These are phyloP conservation scores for Allacma fusca DNA, from an alignment of 2,888 invertebrate genomes.

Conservation along the genomic window DNA sequence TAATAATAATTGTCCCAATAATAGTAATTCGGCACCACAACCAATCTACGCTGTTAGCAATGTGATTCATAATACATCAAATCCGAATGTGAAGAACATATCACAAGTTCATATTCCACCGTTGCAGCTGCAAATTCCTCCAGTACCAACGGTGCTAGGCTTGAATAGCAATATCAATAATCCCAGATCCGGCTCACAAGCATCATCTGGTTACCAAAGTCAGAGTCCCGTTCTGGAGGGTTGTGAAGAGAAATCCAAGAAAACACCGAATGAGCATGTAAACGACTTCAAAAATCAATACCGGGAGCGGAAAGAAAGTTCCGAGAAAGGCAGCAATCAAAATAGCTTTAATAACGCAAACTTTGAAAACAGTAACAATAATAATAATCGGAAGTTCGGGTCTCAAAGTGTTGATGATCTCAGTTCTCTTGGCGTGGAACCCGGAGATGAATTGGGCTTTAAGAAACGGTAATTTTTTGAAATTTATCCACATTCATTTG, in stretches of 20 bases:
- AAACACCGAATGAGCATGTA: slow-evolving; percentile 30
- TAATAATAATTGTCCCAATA: slow-evolving; percentile 25
- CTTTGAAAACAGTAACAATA: slow-evolving; percentile 45
- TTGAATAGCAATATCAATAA: slow-evolving; percentile 45
- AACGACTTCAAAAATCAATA: slow-evolving; percentile 32
- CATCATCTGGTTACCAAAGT: slow-evolving; percentile 60
- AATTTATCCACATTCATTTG: neutral
- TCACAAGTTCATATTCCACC: slow-evolving; percentile 54
- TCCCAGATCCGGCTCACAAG: slow-evolving; percentile 58
- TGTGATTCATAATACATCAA: slow-evolving; percentile 58
- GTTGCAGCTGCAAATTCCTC: slow-evolving; percentile 53
- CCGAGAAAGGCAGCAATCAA: slow-evolving; percentile 22
- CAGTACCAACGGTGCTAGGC: slow-evolving; percentile 32
- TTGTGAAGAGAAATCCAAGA: slow-evolving; percentile 54
- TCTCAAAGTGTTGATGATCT: slow-evolving; percentile 61
- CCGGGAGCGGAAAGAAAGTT: slow-evolving; percentile 23
- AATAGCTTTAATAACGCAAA: slow-evolving; percentile 53
- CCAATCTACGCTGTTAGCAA: slow-evolving; percentile 60
- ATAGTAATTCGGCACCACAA: slow-evolving; percentile 35
- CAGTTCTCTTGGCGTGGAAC: slow-evolving; percentile 58
- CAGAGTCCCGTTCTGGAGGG: slow-evolving; percentile 61
- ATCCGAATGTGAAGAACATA: slow-evolving; percentile 61
- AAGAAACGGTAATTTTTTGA: slow-evolving; percentile 51
- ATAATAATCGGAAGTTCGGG: slow-evolving; percentile 51
- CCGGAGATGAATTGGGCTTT: slow-evolving; percentile 47